phyloP scores from a whole-genome alignment of 2,113 vertebrate genomes.

The Notarius lentiginosus region DNA sequence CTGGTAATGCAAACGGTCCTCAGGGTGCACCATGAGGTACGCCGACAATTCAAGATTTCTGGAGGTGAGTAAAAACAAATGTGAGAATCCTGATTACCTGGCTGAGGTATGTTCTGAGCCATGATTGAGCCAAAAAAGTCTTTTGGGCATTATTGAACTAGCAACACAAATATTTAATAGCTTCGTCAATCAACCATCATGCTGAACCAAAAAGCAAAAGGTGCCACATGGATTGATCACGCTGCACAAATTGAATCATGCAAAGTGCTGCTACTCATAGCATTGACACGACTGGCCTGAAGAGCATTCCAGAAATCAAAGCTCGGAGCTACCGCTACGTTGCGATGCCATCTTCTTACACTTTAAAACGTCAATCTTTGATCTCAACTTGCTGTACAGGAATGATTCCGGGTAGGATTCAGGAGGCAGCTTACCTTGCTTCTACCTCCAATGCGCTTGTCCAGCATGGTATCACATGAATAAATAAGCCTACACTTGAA shows the following conservation, averaged over 20 bases:
- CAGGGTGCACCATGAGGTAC: background rate
- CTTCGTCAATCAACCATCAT: too few species aligned
- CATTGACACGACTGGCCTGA: too few species aligned
- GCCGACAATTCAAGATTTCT: background rate
- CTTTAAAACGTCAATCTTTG: background rate
- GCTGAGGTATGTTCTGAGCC: background rate
- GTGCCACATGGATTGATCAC: conserved; percentile 6
- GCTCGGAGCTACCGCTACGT: background rate
- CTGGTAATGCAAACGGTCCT: background rate
- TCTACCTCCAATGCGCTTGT: background rate
- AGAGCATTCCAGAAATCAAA: background rate
- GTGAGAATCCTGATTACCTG: background rate
- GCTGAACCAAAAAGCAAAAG: background rate
- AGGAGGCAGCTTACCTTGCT: conserved; percentile 30
- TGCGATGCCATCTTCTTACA: background rate
- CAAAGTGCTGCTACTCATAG: background rate
- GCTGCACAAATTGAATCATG: background rate
- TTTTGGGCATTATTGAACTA: background rate
- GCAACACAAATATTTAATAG: background rate
- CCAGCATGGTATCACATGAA: background rate
- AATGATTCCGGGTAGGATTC: background rate
- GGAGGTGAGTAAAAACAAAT: background rate
- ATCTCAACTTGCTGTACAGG: too few species aligned
- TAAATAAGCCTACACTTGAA: background rate
- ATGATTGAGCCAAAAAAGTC: too few species aligned